These are phyloP conservation scores for Campopleginae sp. DNA, from an alignment of 2,888 invertebrate genomes.

Conservation along the genomic window DNA sequence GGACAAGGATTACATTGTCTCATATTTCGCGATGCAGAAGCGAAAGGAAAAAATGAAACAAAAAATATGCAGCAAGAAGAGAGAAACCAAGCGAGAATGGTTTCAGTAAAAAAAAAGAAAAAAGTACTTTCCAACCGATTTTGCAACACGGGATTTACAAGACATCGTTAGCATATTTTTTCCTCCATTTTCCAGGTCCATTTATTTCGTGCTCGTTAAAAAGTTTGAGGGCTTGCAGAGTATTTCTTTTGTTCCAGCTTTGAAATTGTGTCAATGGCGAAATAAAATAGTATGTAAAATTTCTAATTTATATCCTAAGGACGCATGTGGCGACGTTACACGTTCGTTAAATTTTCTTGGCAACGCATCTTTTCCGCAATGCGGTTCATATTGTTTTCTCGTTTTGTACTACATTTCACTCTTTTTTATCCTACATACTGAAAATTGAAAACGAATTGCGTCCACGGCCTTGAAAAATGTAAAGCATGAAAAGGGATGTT, in stretches of 20 bases:
- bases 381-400: constrained; percentile 36
- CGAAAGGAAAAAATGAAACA: background rate
- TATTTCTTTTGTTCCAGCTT: background rate
- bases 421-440: background rate
- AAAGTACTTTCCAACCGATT: constrained; percentile 1
- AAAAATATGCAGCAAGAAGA: background rate
- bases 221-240: background rate
- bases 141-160: background rate
- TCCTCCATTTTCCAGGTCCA: background rate
- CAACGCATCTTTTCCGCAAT: constrained; percentile 63
- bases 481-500: constrained; percentile 20
- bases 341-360: constrained; percentile 51
- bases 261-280: background rate
- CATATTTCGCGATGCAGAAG: constrained; percentile 8
- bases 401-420: background rate
- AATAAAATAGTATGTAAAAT: constrained; percentile 31
- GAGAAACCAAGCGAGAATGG: background rate
- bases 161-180: background rate
- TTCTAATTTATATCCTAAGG: constrained; percentile 35
- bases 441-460: constrained; percentile 34
- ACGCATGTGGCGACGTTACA: constrained; percentile 33
- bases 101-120: background rate
- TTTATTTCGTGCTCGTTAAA: background rate
- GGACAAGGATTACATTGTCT: constrained; percentile 44
- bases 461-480: background rate